Evolutionary conservation across 2,888 invertebrate species (phyloP).

Genomic region (Mythimna impura): DNA sequence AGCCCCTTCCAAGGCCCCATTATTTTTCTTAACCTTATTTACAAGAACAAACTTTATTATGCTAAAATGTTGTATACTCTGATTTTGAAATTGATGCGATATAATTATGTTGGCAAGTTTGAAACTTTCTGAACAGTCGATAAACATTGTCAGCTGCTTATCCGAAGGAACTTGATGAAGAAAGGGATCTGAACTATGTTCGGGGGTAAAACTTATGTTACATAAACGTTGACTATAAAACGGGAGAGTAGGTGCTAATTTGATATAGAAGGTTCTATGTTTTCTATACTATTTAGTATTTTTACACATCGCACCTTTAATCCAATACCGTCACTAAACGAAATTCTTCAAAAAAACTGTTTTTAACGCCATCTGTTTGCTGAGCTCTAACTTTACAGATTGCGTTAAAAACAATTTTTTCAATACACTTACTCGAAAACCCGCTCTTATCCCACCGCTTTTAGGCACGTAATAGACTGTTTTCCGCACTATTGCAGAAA

Average conservation of each 20-base stretch:
- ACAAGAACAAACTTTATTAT: constrained; percentile 20
- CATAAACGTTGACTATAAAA: constrained; percentile 20
- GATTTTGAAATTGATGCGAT: constrained; percentile 46
- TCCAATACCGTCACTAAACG: too few species aligned
- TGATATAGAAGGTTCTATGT: not conserved
- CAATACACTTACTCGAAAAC: too few species aligned
- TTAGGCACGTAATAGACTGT: too few species aligned
- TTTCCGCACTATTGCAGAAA: too few species aligned
- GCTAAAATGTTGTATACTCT: constrained; percentile 27
- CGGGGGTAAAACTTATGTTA: constrained; percentile 36
- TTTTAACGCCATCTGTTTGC: too few species aligned
- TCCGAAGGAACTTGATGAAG: constrained; percentile 40
- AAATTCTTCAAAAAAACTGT: too few species aligned
- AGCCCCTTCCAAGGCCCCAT: too few species aligned
- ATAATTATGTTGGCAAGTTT: constrained; percentile 49
- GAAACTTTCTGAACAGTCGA: constrained; percentile 46
- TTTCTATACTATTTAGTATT: too few species aligned
- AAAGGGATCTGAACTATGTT: constrained; percentile 46
- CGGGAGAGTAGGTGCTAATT: not conserved
- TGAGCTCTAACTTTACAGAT: too few species aligned
- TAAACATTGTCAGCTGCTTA: constrained; percentile 60
- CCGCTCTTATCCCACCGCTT: too few species aligned
- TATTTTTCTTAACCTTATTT: constrained; percentile 2
- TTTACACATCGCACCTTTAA: too few species aligned
- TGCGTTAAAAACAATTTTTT: too few species aligned